Evolutionary conservation across 2,113 vertebrate genomes (phyloP).

Genomic region (Pitta sordida): DNA sequence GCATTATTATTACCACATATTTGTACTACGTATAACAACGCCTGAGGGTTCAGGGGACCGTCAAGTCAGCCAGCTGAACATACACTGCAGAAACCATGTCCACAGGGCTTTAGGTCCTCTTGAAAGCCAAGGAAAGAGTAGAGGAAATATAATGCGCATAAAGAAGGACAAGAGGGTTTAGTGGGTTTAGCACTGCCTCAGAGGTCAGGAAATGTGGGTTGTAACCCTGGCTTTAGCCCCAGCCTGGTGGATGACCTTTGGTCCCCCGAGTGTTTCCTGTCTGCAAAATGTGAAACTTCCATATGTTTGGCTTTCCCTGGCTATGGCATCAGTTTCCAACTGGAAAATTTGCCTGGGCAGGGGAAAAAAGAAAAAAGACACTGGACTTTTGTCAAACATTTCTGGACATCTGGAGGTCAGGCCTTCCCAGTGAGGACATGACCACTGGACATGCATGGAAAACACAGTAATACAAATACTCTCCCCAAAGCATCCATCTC

Average conservation of each 20-base stretch:
- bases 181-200: background rate
- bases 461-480: background rate
- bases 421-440: background rate
- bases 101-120: background rate
- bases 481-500: background rate
- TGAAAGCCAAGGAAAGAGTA: background rate
- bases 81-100: background rate
- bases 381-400: slow-evolving; percentile 35
- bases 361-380: background rate
- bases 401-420: slow-evolving; percentile 43
- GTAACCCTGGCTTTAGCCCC: slow-evolving; percentile 23
- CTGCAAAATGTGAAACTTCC: slow-evolving; percentile 57
- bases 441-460: background rate
- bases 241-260: slow-evolving; percentile 50
- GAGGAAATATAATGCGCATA: background rate
- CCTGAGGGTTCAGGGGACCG: background rate
- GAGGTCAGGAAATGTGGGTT: slow-evolving; percentile 56
- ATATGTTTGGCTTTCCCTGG: slow-evolving; percentile 55
- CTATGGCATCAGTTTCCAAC: slow-evolving; percentile 56
- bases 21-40: background rate
- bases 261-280: slow-evolving; percentile 31
- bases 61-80: slow-evolving; percentile 40
- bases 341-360: slow-evolving; percentile 48
- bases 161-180: background rate
- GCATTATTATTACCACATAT: background rate